A percentile compares a stretch with the other conserved stretches of the same genome.
Evolutionary conservation across 2,797 vertebrate species (phyloP).

Genomic region (Coracias cyanogaster): DNA sequence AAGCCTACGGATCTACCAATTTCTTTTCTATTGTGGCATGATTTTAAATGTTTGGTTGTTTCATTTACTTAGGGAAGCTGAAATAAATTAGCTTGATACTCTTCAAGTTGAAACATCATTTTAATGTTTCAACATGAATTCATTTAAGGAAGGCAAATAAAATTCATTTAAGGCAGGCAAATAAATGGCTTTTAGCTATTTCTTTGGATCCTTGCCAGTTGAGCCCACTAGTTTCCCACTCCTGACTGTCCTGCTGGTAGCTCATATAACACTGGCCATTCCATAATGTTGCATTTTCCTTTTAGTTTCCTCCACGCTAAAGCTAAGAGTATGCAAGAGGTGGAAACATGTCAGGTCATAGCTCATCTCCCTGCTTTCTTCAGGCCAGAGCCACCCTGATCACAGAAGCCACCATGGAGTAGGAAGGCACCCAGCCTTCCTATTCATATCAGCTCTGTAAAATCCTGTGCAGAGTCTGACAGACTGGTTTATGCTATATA

Average conservation of each 20-base stretch:
- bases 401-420: not conserved
- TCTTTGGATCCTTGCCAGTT: not conserved
- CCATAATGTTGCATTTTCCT: not conserved
- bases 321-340: not conserved
- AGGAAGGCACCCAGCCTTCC: not conserved
- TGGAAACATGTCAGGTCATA: not conserved
- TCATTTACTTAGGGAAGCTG: not conserved
- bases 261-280: not conserved
- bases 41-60: not conserved
- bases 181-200: not conserved
- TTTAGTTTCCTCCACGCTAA: not conserved
- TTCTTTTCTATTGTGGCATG: not conserved
- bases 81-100: not conserved
- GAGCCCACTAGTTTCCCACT: not conserved
- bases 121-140: not conserved
- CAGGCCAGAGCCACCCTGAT: not conserved
- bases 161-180: not conserved
- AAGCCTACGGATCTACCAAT: not conserved
- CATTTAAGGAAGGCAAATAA: not conserved
- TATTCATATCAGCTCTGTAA: not conserved
- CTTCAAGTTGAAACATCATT: not conserved
- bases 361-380: not conserved
- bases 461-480: not conserved
- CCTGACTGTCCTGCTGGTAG: not conserved
- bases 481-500: not conserved